Conservation (phyloP, 1,140 invertebrate species). For the Samia ricini region DNA sequence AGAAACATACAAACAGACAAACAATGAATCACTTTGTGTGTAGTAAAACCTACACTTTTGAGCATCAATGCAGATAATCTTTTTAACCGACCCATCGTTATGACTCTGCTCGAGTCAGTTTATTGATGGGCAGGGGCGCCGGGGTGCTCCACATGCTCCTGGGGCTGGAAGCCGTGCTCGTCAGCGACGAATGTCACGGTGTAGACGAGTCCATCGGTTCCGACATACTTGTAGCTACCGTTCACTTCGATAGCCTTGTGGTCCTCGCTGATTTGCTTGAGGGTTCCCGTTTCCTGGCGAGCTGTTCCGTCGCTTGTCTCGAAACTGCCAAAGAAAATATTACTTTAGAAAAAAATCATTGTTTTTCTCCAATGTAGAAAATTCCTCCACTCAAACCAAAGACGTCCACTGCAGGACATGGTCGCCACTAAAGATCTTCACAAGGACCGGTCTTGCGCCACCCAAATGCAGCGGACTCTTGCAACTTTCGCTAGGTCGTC, state of each 20-base stretch:
- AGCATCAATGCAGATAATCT: slow-evolving; percentile 7
- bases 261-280: slow-evolving; percentile 60
- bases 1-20: slow-evolving; percentile 27
- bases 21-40: slow-evolving; percentile 18
- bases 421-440: too few relatives aligned
- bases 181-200: slow-evolving; percentile 79
- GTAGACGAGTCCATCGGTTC: slow-evolving; percentile 77
- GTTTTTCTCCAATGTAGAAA: too few relatives aligned
- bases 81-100: slow-evolving; percentile 3
- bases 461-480: too few relatives aligned
- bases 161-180: slow-evolving; percentile 75
- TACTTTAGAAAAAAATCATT: neutral
- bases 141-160: slow-evolving; percentile 60
- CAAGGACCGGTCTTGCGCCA: too few relatives aligned
- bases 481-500: too few relatives aligned
- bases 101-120: slow-evolving; percentile 18
- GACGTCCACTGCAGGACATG: too few relatives aligned
- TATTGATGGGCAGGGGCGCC: slow-evolving; percentile 29
- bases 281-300: slow-evolving; percentile 59
- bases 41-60: slow-evolving; percentile 39
- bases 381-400: too few relatives aligned
- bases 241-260: slow-evolving; percentile 55
- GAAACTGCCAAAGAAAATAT: slow-evolving; percentile 35
- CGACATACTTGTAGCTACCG: slow-evolving; percentile 79
- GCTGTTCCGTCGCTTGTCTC: slow-evolving; percentile 66